Base-by-base conservation (phyloP, 1,140 invertebrate genomes). In the Microplitis demolitor region DNA sequence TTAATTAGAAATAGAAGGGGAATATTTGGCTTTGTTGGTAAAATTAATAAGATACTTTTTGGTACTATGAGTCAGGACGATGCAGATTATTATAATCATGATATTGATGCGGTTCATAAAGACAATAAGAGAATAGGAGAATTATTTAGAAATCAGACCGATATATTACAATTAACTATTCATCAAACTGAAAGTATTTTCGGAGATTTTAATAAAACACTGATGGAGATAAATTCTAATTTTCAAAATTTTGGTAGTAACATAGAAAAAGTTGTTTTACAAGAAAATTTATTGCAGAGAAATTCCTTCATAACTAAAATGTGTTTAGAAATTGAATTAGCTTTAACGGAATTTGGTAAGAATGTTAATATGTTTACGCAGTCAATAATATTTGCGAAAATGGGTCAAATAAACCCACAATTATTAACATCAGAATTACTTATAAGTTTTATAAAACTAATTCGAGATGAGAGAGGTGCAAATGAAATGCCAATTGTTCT, bases 11-110 rank as follows among this genome's bases (percentile, higher is more conserved):
- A 71, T 45, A 73, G 61, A 50, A 13, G 64, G 34, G 71, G 71
- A 8, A 13, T 73, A 35, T 68, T 67, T 35, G 63, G 67, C 11
- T 73, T 73, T 68, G 39, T 73, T 2, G 71, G 71, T 6, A 66
- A 73, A 53, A 73, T 73, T 8, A 73, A 54, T 53, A 68, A 67
- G 61, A 16, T 73, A 50, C 37, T 73, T 2, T 73, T 73, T 51
- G 71, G 71, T 2, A 73, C 71, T 11, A 53, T 68, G 35, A 62
- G 71, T 14, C 24, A 68, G 24, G 63, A 66, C 6, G 71, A 73
- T 14, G 64, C 64, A 13, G 34, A 33, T 4, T 73, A 61, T 56
- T 73, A 73, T 50, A 67, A 73, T 50, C 33, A 4, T 3, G 64
- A 73, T 53, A 73, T 73, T 56, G 60, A 73, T 11, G 51, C 56